Conservation (phyloP, 2,113 vertebrate species). For the Pollachius pollachius region DNA sequence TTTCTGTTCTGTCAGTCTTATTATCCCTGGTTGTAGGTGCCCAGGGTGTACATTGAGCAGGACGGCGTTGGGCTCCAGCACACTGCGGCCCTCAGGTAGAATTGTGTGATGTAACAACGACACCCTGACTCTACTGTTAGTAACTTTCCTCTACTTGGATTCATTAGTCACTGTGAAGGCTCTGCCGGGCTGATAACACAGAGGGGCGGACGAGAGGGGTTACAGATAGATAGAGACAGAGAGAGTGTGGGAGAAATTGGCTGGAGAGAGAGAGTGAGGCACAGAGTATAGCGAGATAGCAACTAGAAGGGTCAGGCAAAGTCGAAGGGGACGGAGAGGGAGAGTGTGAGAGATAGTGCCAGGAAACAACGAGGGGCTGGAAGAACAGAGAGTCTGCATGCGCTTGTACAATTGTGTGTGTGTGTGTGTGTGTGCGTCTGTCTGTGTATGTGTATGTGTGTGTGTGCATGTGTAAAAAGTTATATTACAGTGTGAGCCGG, state of each 20-base stretch:
- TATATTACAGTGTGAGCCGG: too few relatives aligned
- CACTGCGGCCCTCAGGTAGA: too few relatives aligned
- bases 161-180: background rate
- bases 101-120: background rate
- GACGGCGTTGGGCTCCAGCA: too few relatives aligned
- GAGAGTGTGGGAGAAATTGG: constrained; percentile 17
- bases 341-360: too few relatives aligned
- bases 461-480: too few relatives aligned
- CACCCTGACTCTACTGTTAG: background rate
- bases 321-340: too few relatives aligned
- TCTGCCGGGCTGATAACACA: background rate
- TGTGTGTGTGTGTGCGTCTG: too few relatives aligned
- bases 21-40: background rate
- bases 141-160: background rate
- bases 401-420: too few relatives aligned
- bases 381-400: background rate
- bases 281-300: background rate
- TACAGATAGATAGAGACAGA: background rate
- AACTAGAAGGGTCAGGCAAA: too few relatives aligned
- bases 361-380: background rate
- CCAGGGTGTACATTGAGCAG: too few relatives aligned
- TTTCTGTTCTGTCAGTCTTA: background rate
- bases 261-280: background rate
- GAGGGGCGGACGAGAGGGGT: too few relatives aligned
- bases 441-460: too few relatives aligned